Evolutionary conservation across 1,140 invertebrate genomes (phyloP), one percentile per base, ranked within the genome.

Genomic region (Eupristina koningsbergeri): DNA sequence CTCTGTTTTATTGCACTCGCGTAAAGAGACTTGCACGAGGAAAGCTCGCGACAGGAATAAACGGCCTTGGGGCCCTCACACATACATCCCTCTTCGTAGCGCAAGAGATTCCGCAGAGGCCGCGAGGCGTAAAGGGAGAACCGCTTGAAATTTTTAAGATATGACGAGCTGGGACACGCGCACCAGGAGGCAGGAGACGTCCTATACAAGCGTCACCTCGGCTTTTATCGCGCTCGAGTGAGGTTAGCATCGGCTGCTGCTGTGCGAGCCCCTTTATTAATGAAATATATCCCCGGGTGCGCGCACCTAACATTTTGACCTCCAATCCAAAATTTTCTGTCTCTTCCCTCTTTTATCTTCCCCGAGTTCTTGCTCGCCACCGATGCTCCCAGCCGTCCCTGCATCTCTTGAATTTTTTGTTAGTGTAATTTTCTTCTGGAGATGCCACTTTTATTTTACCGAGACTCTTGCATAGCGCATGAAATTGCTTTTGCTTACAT

Each of bases 121-220:
- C 39, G 47, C 67, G 47, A 39, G 69, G 0, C 53, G 29, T 26
- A 74, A 47, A 45, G 74, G 36, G 34, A 47, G 71, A 39, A 53
- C 50, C 39, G 64, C 64, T 78, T 83, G 81, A 73, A 78, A 83
- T 83, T 83, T 83, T 83, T 83, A 71, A 79, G 75, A 53, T 77
- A 77, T 8, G 71, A 47, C 36, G 39, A 41, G 73, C 26, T 19
- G 26, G 53, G 22, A 58, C 22, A 58, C 53, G 26, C 22, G 53
- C 26, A 19, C 50, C 6, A 9, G 9, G 50, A 53, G 15, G 50
- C 50, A 53, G 11, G 50, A 53, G 50, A 17, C 50, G 17, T 53
- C 50, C 11, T 53, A 53, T 19, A 53, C 7, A 53, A 53, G 9
- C 17, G 50, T 2, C 50, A 17, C 15, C 17, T 9, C 50, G 17